Percentiles rank a stretch among this genome's conserved stretches.
Conservation (phyloP, 2,888 invertebrate species). For the Tanytarsus gracilentus region DNA sequence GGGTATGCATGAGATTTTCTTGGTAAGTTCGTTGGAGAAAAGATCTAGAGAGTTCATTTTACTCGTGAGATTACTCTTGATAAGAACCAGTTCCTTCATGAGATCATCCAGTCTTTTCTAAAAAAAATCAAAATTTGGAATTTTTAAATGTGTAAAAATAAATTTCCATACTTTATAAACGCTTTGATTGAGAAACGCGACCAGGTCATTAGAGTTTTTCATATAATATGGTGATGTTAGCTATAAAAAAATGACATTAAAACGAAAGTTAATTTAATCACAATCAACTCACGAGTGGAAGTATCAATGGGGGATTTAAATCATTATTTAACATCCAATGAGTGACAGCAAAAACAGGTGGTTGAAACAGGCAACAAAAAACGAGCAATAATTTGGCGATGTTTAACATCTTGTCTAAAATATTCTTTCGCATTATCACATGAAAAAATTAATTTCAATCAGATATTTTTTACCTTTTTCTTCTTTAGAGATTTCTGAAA, state of each 20-base stretch:
- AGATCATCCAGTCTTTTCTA: constrained; percentile 24
- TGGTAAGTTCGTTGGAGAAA: constrained; percentile 39
- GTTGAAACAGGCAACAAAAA: not conserved
- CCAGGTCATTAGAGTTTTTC: constrained; percentile 39
- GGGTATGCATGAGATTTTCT: constrained; percentile 40
- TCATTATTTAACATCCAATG: constrained; percentile 15
- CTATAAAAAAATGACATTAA: constrained; percentile 1
- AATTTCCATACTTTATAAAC: constrained; percentile 35
- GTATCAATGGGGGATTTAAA: constrained; percentile 8
- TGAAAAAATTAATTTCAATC: too few relatives aligned
- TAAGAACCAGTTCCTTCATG: constrained; percentile 32
- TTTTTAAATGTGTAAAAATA: not conserved
- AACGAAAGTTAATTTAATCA: not conserved
- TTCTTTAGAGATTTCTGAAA: too few relatives aligned
- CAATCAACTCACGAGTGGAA: not conserved
- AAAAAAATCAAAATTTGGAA: not conserved
- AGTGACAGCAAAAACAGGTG: not conserved
- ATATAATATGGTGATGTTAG: constrained; percentile 38
- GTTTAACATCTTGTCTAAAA: not conserved
- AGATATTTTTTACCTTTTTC: too few relatives aligned
- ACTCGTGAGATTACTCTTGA: constrained; percentile 38
- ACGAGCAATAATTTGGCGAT: not conserved
- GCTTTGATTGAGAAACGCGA: constrained; percentile 40
- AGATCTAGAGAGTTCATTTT: constrained; percentile 39
- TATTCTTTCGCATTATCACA: too few relatives aligned